These are phyloP conservation scores for Anastatus disparis DNA, from an alignment of 1,140 invertebrate species.

Conservation along the genomic window DNA sequence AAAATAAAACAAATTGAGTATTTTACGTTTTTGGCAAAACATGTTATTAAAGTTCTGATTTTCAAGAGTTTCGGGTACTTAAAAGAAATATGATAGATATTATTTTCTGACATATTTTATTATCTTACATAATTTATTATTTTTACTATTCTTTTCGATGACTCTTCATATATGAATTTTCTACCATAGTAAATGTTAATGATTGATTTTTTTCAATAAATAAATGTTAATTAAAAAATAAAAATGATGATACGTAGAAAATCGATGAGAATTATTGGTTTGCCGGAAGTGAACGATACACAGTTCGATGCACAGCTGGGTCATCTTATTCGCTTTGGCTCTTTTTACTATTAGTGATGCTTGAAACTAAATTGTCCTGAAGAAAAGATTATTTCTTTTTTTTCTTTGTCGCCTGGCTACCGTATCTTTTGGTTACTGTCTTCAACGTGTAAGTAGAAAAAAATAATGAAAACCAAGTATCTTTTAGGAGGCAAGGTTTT, in stretches of 20 bases:
- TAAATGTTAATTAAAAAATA: constrained; percentile 14
- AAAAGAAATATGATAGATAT: no score
- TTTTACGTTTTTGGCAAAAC: no score
- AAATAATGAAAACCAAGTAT: constrained; percentile 15
- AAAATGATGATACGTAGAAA: background rate
- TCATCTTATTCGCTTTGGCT: constrained; percentile 49
- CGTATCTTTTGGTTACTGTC: constrained; percentile 10
- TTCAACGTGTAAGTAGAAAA: constrained; percentile 1
- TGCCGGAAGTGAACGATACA: constrained; percentile 26
- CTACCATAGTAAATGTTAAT: no score
- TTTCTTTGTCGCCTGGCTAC: background rate
- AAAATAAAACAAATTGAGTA: background rate
- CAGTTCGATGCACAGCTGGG: constrained; percentile 51
- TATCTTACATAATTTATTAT: no score
- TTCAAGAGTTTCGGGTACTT: no score
- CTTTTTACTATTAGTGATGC: constrained; percentile 32
- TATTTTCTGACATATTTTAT: no score
- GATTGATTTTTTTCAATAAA: background rate
- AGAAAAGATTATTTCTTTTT: constrained; percentile 26
- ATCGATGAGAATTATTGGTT: constrained; percentile 23
- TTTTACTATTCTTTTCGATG: no score
- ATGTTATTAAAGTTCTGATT: no score
- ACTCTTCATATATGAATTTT: no score
- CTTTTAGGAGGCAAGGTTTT: constrained; percentile 21
- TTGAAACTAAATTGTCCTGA: constrained; percentile 42